A percentile compares a stretch with the other conserved stretches of the same genome.
Evolutionary conservation across 2,113 vertebrate genomes (phyloP).

Genomic region (Pomatostomus ruficeps): DNA sequence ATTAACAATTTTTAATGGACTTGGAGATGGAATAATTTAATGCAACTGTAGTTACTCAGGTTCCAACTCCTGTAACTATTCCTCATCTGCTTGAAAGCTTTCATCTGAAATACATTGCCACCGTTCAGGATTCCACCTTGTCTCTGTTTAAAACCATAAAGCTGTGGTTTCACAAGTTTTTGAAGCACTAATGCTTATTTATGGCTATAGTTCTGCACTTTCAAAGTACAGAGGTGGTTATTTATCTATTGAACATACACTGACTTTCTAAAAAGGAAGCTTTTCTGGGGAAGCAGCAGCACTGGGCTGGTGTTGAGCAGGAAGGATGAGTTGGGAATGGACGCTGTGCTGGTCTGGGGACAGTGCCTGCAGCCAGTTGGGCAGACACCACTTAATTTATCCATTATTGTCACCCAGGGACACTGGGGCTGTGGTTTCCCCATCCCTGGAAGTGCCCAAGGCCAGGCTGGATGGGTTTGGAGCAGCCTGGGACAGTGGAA

Average conservation of each 20-base stretch:
- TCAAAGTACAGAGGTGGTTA: neutral
- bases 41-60: conserved; percentile 3
- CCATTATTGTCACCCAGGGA: neutral
- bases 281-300: neutral
- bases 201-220: neutral
- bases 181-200: conserved; percentile 24
- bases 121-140: conserved; percentile 32
- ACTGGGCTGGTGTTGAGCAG: fast-evolving
- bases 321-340: neutral
- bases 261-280: neutral
- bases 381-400: neutral
- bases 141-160: conserved; percentile 28
- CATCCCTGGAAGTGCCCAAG: neutral
- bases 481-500: neutral
- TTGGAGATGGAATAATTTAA: conserved; percentile 61
- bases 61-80: conserved; percentile 24
- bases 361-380: fast-evolving
- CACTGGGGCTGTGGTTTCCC: neutral
- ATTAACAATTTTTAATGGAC: conserved; percentile 58
- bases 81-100: conserved; percentile 52
- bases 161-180: conserved; percentile 25
- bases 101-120: conserved; percentile 21
- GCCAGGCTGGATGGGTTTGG: neutral
- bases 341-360: neutral
- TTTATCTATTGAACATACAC: neutral